phyloP scores from a whole-genome alignment of 2,113 vertebrate species.

The Noctilio leporinus region DNA sequence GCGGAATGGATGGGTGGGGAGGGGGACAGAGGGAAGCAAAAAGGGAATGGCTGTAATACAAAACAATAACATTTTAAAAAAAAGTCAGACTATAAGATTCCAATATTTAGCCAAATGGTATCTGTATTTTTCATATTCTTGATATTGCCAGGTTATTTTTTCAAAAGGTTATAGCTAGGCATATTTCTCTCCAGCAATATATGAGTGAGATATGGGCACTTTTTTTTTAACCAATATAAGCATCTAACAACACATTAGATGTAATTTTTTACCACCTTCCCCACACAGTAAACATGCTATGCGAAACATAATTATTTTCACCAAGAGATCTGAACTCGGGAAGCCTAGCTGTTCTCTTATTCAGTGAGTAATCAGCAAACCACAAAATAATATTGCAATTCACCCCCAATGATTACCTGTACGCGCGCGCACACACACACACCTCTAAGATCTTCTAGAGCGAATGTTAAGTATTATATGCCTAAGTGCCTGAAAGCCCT shows the following conservation, averaged over 20 bases:
- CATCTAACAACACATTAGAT: neutral
- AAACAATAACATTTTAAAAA: too few species aligned
- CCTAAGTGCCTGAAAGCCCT: neutral
- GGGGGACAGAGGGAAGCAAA: too few species aligned
- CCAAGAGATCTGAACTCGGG: neutral
- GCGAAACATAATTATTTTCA: neutral
- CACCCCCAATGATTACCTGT: neutral
- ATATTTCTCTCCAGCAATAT: neutral
- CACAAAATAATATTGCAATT: conserved; percentile 11
- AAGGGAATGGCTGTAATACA: too few species aligned
- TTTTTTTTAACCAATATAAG: conserved; percentile 3
- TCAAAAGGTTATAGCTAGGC: neutral
- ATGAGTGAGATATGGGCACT: neutral
- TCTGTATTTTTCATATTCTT: neutral
- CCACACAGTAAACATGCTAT: neutral
- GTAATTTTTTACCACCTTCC: neutral
- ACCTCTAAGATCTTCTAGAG: neutral
- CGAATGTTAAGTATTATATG: neutral
- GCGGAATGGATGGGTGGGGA: too few species aligned
- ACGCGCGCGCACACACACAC: neutral
- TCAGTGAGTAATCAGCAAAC: neutral
- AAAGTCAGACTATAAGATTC: neutral
- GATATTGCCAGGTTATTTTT: neutral
- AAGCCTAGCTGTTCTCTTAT: conserved; percentile 4
- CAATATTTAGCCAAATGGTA: neutral